A percentile compares a stretch with the other conserved stretches of the same genome.
phyloP scores from a whole-genome alignment of 2,113 vertebrate genomes.

The Corvus cornix region DNA sequence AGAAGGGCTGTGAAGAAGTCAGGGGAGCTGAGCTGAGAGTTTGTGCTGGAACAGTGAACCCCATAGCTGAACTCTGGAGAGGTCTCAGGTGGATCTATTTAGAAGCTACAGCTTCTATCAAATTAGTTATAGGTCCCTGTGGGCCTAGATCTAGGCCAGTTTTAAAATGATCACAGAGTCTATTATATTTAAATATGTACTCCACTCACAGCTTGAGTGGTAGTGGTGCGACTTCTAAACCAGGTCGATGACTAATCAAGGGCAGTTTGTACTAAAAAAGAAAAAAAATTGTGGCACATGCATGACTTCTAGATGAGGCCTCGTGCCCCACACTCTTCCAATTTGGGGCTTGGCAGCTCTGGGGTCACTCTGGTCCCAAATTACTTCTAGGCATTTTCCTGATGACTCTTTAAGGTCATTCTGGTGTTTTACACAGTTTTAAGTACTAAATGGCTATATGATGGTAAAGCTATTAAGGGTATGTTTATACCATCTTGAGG shows the following conservation, averaged over 20 bases:
- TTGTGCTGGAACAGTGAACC: not conserved
- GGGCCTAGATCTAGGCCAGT: constrained; percentile 58
- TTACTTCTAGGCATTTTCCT: not conserved
- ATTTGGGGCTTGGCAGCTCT: not conserved
- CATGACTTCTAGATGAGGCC: not conserved
- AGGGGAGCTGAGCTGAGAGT: not conserved
- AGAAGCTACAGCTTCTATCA: constrained; percentile 26
- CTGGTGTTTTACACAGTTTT: not conserved
- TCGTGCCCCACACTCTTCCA: not conserved
- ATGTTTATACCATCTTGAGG: not conserved
- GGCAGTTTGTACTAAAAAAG: constrained; percentile 10
- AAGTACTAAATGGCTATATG: not conserved
- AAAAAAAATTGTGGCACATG: not conserved
- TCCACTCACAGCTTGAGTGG: not conserved
- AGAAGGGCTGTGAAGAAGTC: not conserved
- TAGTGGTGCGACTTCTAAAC: not conserved
- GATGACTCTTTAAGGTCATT: not conserved
- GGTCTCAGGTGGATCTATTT: constrained; percentile 31
- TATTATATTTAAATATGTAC: constrained; percentile 28
- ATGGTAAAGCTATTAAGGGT: not conserved
- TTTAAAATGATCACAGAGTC: not conserved
- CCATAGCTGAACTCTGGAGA: not conserved
- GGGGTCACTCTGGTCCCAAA: not conserved
- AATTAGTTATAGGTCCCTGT: constrained; percentile 17
- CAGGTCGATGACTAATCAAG: constrained; percentile 61